Evolutionary conservation across 2,113 vertebrate genomes (phyloP).

Genomic region (Psephotus haematonotus): DNA sequence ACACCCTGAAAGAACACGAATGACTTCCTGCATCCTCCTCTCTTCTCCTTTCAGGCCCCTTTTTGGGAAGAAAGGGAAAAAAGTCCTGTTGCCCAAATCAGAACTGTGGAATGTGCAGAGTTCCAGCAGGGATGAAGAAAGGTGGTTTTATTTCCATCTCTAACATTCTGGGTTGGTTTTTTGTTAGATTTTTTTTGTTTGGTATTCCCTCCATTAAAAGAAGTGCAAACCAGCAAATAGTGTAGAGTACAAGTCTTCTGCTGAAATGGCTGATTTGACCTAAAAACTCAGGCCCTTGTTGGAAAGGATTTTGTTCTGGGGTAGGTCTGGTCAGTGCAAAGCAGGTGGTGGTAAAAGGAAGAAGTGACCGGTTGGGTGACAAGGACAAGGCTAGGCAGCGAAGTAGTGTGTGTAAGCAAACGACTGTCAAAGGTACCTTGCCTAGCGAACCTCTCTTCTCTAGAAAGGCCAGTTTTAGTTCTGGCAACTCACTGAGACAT

Average conservation of each 20-base stretch:
- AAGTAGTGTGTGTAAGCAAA: background rate
- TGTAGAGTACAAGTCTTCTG: background rate
- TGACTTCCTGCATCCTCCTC: background rate
- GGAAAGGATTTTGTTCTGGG: background rate
- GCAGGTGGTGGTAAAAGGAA: background rate
- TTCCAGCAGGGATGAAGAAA: background rate
- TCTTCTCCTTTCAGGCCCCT: background rate
- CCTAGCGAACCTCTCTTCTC: background rate
- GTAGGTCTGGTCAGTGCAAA: background rate
- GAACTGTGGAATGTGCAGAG: background rate
- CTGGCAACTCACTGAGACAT: background rate
- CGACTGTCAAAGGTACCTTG: background rate
- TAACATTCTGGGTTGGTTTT: background rate
- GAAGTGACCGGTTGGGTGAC: background rate
- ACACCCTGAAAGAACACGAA: background rate
- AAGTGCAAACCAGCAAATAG: background rate
- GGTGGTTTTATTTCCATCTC: background rate
- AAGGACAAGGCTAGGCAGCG: background rate
- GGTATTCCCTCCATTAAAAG: background rate
- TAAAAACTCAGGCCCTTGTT: background rate
- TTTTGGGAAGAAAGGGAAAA: background rate
- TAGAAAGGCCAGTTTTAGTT: background rate
- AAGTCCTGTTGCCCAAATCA: background rate
- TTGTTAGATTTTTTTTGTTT: background rate
- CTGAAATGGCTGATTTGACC: background rate